Evolutionary conservation across 2,797 vertebrate genomes (phyloP).

Genomic region (Hypotaenidia okinawae): DNA sequence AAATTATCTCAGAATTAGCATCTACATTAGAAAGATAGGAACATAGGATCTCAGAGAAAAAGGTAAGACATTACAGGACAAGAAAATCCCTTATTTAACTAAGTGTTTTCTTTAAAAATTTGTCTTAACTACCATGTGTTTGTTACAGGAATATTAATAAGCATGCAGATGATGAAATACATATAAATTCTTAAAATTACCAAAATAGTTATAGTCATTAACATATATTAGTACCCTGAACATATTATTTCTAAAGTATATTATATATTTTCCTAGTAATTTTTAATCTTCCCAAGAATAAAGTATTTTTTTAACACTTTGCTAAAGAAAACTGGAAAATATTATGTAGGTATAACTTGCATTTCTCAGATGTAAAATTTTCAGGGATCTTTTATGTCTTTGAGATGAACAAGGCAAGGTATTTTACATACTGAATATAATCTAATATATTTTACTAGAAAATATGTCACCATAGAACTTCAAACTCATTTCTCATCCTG

Average conservation of each 20-base stretch:
- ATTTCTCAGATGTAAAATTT: not conserved
- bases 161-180: not conserved
- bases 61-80: not conserved
- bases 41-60: not conserved
- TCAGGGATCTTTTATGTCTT: not conserved
- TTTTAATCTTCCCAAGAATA: not conserved
- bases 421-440: not conserved
- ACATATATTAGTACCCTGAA: not conserved
- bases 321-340: not conserved
- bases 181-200: not conserved
- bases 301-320: not conserved
- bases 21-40: not conserved
- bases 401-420: not conserved
- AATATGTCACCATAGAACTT: not conserved
- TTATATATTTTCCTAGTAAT: not conserved
- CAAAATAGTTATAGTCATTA: not conserved
- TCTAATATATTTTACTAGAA: not conserved
- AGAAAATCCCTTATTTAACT: not conserved
- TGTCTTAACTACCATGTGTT: not conserved
- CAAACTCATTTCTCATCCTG: not conserved
- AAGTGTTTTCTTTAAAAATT: not conserved
- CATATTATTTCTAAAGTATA: not conserved
- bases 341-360: not conserved
- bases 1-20: not conserved
- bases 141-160: not conserved